Evolutionary conservation across 64 coral and sea anemone species (phyloP).

Genomic region (Pocillopora damicornis): DNA sequence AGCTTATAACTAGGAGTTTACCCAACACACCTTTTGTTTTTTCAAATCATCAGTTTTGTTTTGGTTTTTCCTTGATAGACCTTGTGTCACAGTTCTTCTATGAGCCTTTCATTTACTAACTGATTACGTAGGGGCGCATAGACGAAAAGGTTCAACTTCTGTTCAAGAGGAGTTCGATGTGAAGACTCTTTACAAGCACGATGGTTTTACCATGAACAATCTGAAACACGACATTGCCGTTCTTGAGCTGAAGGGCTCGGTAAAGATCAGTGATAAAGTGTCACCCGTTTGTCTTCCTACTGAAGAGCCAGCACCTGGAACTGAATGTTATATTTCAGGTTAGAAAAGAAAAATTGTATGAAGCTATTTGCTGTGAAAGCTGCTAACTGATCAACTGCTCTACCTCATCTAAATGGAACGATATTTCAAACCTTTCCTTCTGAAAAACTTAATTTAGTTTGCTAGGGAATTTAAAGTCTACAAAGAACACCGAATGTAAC

Average conservation of each 20-base stretch:
- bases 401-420: no score
- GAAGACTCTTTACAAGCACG: conserved; percentile 42
- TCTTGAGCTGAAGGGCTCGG: conserved; percentile 37
- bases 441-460: no score
- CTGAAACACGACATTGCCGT: conserved; percentile 57
- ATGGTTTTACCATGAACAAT: conserved; percentile 38
- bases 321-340: conserved; percentile 58
- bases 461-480: no score
- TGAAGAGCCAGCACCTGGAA: conserved; percentile 9
- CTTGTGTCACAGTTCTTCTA: background rate
- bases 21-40: no score
- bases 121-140: conserved; percentile 30
- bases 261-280: conserved; percentile 44
- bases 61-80: no score
- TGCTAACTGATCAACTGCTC: no score
- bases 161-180: conserved; percentile 46
- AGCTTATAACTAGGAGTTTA: no score
- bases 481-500: no score
- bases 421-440: no score
- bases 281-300: conserved; percentile 50
- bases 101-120: background rate
- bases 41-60: no score
- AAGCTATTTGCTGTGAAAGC: no score
- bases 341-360: background rate
- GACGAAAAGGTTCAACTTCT: conserved; percentile 15